These are phyloP conservation scores for Latheticus oryzae DNA, from an alignment of 2,888 invertebrate species.

Conservation along the genomic window DNA sequence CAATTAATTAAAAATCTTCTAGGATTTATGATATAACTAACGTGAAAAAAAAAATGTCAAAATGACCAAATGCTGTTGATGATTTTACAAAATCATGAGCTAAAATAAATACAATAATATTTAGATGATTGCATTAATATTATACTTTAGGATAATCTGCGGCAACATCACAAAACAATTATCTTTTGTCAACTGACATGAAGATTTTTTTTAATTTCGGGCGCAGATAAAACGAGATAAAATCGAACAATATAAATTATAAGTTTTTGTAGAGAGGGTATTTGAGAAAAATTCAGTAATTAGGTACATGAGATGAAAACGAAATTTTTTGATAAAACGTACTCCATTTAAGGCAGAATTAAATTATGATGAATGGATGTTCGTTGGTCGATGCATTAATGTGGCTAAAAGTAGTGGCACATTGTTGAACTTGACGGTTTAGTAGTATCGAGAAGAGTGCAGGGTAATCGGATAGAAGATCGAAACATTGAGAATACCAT, in stretches of 20 bases:
- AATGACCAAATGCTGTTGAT: slow-evolving; percentile 15
- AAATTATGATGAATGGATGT: slow-evolving; percentile 35
- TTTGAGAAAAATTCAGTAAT: too few species aligned
- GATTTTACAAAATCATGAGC: slow-evolving; percentile 24
- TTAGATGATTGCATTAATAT: slow-evolving; percentile 13
- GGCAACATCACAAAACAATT: slow-evolving; percentile 53
- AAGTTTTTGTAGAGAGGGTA: too few species aligned
- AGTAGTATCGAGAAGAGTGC: slow-evolving; percentile 30
- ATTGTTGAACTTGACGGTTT: slow-evolving; percentile 21
- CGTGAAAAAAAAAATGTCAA: too few species aligned
- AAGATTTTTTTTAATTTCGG: too few species aligned
- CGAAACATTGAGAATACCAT: slow-evolving; percentile 30
- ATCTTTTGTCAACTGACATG: too few species aligned
- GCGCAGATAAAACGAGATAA: too few species aligned
- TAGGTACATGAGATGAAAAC: too few species aligned
- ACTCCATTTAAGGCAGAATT: slow-evolving; percentile 17
- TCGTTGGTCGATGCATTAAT: slow-evolving; percentile 29
- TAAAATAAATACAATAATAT: too few species aligned
- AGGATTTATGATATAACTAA: too few species aligned
- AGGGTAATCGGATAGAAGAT: slow-evolving; percentile 35
- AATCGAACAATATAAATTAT: too few species aligned
- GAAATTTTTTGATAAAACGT: too few species aligned
- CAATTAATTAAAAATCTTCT: too few species aligned
- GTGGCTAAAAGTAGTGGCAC: slow-evolving; percentile 29
- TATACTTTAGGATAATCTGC: slow-evolving; percentile 53